A percentile compares a stretch with the other conserved stretches of the same genome.
Evolutionary conservation across 2,113 vertebrate species (phyloP).

Genomic region (Pogonocichla stellata): DNA sequence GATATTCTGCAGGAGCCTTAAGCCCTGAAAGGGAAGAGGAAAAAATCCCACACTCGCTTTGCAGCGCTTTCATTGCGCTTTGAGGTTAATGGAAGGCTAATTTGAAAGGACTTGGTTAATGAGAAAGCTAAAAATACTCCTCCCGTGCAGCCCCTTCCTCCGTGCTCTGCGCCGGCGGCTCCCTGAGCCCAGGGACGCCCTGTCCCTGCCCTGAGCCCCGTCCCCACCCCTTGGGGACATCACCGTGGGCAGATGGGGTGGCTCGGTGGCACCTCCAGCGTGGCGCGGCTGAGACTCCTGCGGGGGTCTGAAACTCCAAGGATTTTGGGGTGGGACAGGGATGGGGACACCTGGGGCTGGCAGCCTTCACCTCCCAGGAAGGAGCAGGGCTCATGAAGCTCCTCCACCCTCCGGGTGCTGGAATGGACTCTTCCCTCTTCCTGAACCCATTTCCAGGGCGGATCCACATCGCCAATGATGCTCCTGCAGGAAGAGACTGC

Average conservation of each 20-base stretch:
- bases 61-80: conserved; percentile 71
- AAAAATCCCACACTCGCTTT: conserved; percentile 24
- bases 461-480: accelerated
- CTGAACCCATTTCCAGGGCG: neutral
- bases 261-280: neutral
- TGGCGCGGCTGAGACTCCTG: accelerated
- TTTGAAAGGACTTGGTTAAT: conserved; percentile 81
- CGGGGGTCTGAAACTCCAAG: accelerated
- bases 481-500: neutral
- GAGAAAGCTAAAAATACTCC: conserved; percentile 84
- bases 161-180: neutral
- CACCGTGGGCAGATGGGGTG: accelerated
- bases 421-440: neutral
- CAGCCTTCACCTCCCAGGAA: neutral
- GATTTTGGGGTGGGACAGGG: neutral
- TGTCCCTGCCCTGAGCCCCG: neutral
- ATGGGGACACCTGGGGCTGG: neutral
- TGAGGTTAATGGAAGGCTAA: conserved; percentile 85
- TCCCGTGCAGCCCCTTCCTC: conserved; percentile 26
- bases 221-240: neutral
- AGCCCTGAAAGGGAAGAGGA: conserved; percentile 50
- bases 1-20: conserved; percentile 67
- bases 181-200: neutral
- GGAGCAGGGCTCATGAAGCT: neutral
- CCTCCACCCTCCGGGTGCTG: neutral